Evolutionary conservation across 2,113 vertebrate species (phyloP), one percentile per base, ranked within the genome.

Genomic region (Etia nguti): DNA sequence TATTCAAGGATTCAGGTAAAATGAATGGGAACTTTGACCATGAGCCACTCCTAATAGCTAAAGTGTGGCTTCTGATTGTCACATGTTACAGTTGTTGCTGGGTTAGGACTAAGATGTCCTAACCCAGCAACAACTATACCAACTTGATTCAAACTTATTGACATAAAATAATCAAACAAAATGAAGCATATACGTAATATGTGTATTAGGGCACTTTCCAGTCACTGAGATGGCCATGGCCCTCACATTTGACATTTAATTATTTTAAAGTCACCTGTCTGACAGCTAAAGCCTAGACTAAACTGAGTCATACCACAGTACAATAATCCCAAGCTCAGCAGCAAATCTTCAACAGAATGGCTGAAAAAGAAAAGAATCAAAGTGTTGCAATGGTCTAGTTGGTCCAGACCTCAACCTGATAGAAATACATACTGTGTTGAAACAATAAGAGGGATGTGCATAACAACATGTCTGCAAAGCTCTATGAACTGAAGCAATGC

Each of bases 361-460:
- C 50, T 52, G 2, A 52, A n/a, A 52, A 52, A 52, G 50, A 52
- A 52, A n/a, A 54, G 20, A 52, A 52, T 52, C 50, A 52, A 52
- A n/a, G 50, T 52, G 50, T n/a, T 54, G 52, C 52, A 22, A 22
- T 54, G n/a, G n/a, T 55, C 52, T 20, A 11, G 52, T 55, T 0
- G 11, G 6, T 55, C 52, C 52, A 22, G 52, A 1, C 52, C 52
- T 55, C 0, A 54, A 18, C 50, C 50, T 55, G n/a, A 22, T 55
- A 0, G 52, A 11, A 55, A 55, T 0, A 29, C 29, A 4, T 29
- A 0, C n/a, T 22, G 20, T 55, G 52, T 22, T 22, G n/a, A 55
- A n/a, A 22, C 3, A 55, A 22, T 55, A 55, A 55, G 16, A 50
- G 48, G 48, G 16, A 50, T 18, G 16, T 6, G 31, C 31, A 34